A percentile compares a stretch with the other conserved stretches of the same genome.
phyloP scores from a whole-genome alignment of 2,888 invertebrate species.

The Zeuzera pyrina region DNA sequence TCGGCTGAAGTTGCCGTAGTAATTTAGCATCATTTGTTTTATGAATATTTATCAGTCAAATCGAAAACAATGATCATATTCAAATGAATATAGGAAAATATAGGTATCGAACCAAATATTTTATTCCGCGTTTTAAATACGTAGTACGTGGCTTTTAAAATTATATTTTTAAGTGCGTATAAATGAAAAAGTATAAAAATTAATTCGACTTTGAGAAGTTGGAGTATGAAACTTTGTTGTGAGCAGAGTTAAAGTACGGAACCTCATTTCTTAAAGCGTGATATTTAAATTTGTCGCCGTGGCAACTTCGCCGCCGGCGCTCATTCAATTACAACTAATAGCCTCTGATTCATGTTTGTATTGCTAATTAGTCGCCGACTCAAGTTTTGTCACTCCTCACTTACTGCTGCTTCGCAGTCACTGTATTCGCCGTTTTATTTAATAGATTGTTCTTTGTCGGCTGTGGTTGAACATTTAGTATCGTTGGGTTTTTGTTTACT shows the following conservation, averaged over 20 bases:
- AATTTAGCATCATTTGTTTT: constrained; percentile 56
- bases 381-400: constrained; percentile 70
- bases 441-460: constrained; percentile 53
- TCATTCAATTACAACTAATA: constrained; percentile 73
- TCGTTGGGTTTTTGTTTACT: constrained; percentile 40
- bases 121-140: too few species aligned
- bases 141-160: too few species aligned
- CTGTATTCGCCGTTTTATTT: constrained; percentile 46
- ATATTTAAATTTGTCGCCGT: constrained; percentile 67
- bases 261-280: constrained; percentile 46
- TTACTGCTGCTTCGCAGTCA: constrained; percentile 40
- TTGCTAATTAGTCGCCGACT: constrained; percentile 69
- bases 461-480: constrained; percentile 40
- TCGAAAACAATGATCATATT: constrained; percentile 51
- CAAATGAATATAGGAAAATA: too few species aligned
- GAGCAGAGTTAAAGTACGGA: too few species aligned
- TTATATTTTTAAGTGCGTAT: too few species aligned
- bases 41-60: constrained; percentile 60
- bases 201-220: too few species aligned
- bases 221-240: too few species aligned
- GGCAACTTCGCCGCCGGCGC: constrained; percentile 61
- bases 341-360: constrained; percentile 73
- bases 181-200: too few species aligned
- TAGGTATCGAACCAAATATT: too few species aligned
- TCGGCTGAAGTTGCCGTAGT: constrained; percentile 37